Conservation (phyloP, 2,888 invertebrate species). For the Patella pellucida region DNA sequence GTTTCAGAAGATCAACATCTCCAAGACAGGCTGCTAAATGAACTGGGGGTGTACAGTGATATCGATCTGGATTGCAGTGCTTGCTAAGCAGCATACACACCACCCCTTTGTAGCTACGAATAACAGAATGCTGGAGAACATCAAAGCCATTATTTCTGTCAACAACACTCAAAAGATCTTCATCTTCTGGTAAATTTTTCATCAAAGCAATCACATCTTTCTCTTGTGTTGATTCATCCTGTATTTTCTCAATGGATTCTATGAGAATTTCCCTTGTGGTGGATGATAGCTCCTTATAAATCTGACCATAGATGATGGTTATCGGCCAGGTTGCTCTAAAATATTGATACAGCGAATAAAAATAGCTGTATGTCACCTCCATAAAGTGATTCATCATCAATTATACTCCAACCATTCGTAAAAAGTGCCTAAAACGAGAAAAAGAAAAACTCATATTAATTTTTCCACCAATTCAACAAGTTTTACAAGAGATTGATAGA, state of each 20-base stretch:
- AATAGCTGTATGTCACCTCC: slow-evolving; percentile 43
- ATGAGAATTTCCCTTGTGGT: slow-evolving; percentile 41
- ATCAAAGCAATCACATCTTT: slow-evolving; percentile 37
- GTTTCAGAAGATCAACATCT: slow-evolving; percentile 79
- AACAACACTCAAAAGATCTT: slow-evolving; percentile 63
- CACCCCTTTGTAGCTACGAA: slow-evolving; percentile 79
- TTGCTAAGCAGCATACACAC: slow-evolving; percentile 70
- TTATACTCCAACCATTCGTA: not conserved
- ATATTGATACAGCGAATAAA: slow-evolving; percentile 47
- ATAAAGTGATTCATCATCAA: slow-evolving; percentile 35
- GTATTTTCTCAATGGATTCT: slow-evolving; percentile 36
- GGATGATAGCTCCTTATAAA: slow-evolving; percentile 35
- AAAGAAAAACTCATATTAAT: not conserved
- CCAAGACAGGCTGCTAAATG: slow-evolving; percentile 83
- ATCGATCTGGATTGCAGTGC: slow-evolving; percentile 79
- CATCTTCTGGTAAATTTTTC: slow-evolving; percentile 41
- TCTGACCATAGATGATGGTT: slow-evolving; percentile 40
- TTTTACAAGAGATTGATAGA: too few relatives aligned
- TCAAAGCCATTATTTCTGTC: slow-evolving; percentile 79
- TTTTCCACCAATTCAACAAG: too few relatives aligned
- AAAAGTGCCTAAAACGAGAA: not conserved
- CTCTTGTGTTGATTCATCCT: slow-evolving; percentile 16
- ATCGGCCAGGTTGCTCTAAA: slow-evolving; percentile 49
- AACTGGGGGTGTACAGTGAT: slow-evolving; percentile 82
- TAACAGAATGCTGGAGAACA: slow-evolving; percentile 81